Base-by-base conservation (phyloP, 2,797 vertebrate species). In the Diceros bicornis region DNA sequence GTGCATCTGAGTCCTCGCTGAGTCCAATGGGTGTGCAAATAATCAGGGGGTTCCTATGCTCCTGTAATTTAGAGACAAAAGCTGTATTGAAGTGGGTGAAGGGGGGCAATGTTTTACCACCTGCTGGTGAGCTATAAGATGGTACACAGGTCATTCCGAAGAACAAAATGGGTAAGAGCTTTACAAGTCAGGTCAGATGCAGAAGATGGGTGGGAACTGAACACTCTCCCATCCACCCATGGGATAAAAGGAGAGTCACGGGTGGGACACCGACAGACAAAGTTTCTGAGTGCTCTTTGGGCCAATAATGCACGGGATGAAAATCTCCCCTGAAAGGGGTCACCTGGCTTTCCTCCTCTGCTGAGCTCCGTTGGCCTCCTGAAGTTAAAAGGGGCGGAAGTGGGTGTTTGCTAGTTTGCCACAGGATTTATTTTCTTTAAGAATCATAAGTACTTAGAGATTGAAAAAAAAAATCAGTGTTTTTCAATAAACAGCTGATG, bases 401-500 rank as follows among this genome's bases (percentile, higher is more conserved):
- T 4, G 57, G 62, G 74, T 57, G 50, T 4, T 37, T 14, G n/a
- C 62, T 62, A 55, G 37, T 68, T 66, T 66, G 57, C 32, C 32
- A 29, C 78, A 47, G 2, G 61, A 94, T 77, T 92, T 84, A 87
- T 95, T 91, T 81, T 84, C 75, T 87, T 71, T 47, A 86, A 91
- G 79, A 93, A 86, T 50, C 32, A 0, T 71, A 91, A 97, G 78
- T 62, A 34, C 64, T 94, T 81, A 66, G 72, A 96, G 93, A 92
- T 75, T 71, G 32, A 23, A 52, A 34, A 69, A 69, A 69, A 66
- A 44, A 62, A 89, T 91, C 92, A 84, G 94, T 88, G 96, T 84
- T 91, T 97, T 92, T 91, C 89, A 90, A 66, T 96, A 84, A 95
- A 89, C 91, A 88, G 96, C 71, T 78, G 95, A 95, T 27, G 81